Base-by-base conservation (phyloP, 2,113 vertebrate species). In the Progne subis region DNA sequence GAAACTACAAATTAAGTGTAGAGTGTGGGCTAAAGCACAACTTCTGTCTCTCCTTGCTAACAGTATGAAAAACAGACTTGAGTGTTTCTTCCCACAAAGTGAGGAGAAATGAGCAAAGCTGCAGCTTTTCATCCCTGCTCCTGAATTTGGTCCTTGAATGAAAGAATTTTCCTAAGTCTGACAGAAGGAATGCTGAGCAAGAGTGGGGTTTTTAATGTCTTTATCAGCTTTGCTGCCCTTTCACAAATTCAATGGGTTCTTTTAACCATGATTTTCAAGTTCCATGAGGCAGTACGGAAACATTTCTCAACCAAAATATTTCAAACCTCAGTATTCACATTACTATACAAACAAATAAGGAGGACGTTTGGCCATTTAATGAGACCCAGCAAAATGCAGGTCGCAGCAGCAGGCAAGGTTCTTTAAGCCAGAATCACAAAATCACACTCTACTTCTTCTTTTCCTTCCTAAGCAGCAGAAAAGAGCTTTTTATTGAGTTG, bases 141-240 rank as follows among this genome's bases (percentile, higher is more conserved):
- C 68, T 67, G 13, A 57, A 64, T 46, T 59, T 4, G 0, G 8
- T 18, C 28, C 39, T 29, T 34, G 29, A 74, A 68, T 21, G 8
- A 29, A 59, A 75, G 43, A 3, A 19, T 16, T 29, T 57, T 57
- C 29, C 37, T 2, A 19, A 69, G 7, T 23, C 29, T 80, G 18
- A 43, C 5, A 43, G 61, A 59, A n/a, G 16, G 57, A 88, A 34
- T 12, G 28, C 15, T 32, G 67, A 39, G 18, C 16, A 52, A 13
- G 5, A 18, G 2, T 31, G 5, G 0, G 0, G 4, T 5, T 52
- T 46, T 43, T 21, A 15, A 34, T 15, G 14, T 13, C 31, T 76
- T 65, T 28, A n/a, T 18, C 61, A 81, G 23, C 12, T 75, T 76
- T 80, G 32, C 23, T 77, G 61, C 18, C 26, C 29, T 88, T 49